Evolutionary conservation across 2,888 invertebrate genomes (phyloP), one percentile per base, ranked within the genome.

Genomic region (Polydrusus cervinus): DNA sequence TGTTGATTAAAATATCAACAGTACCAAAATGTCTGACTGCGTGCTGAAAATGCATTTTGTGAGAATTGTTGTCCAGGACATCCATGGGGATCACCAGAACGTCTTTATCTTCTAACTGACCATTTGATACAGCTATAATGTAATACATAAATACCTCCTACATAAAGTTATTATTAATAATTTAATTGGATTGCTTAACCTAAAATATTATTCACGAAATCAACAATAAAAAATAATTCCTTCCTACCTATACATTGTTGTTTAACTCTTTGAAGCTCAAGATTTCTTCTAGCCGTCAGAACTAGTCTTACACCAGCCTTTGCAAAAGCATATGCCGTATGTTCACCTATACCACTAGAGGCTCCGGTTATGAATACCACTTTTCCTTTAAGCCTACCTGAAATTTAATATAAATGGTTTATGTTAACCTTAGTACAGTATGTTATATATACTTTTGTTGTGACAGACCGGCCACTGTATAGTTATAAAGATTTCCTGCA

Each of bases 351-450:
- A 13, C 95, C 95, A 87, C 94, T 93, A 0, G 95, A 95, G 0
- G 95, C 94, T 51, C 95, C 95, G 0, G 94, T 94, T 79, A 96
- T 92, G 93, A 95, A 96, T 1, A 95, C 91, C 3, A 95, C 94
- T 86, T 94, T 92, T 0, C 92, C 92, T 72, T 83, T 83, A 11
- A 85, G 73, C 57, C 81, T 77, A 16, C 82, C 85, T 85, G 53
- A 53, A 80, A 75, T n/a, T n/a, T 20, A 25, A 43, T 16, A 61
- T 14, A 53, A 8, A 53, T 53, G 30, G 30, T 30, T 7, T n/a
- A n/a, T n/a, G n/a, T n/a, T n/a, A n/a, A n/a, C n/a, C n/a, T n/a
- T n/a, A n/a, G n/a, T n/a, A n/a, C n/a, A n/a, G n/a, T n/a, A n/a
- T n/a, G n/a, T n/a, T n/a, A n/a, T n/a, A n/a, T n/a, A n/a, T n/a